Evolutionary conservation across 2,797 vertebrate genomes (phyloP).

Genomic region (Acanthis flammea): DNA sequence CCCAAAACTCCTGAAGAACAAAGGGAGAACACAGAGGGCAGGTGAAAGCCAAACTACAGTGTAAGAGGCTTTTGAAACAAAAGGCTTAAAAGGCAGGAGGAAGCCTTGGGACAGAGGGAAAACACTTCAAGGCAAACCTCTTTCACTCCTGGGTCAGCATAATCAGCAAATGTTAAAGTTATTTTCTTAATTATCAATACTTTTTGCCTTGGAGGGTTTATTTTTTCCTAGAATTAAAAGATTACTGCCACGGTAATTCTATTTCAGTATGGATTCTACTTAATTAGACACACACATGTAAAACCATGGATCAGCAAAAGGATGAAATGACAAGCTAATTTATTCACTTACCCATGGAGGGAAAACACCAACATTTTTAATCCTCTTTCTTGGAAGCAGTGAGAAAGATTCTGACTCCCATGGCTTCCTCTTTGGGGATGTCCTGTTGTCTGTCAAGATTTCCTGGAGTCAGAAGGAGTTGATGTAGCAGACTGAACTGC

Average conservation of each 20-base stretch:
- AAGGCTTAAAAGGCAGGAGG: background rate
- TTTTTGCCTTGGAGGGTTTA: background rate
- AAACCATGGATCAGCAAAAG: background rate
- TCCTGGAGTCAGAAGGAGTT: background rate
- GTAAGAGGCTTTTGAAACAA: background rate
- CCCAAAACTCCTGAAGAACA: background rate
- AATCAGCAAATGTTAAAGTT: background rate
- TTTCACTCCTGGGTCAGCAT: background rate
- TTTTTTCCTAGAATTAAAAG: slow-evolving; percentile 3
- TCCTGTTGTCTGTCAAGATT: background rate
- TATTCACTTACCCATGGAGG: background rate
- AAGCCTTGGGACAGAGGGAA: background rate
- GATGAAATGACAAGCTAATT: background rate
- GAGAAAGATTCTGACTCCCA: background rate
- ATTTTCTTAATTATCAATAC: background rate
- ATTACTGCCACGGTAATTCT: background rate
- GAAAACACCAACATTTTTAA: background rate
- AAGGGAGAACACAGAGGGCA: background rate
- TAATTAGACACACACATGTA: background rate
- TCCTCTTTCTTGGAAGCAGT: background rate
- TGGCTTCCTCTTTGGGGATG: background rate
- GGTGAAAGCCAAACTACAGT: background rate
- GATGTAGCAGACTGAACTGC: background rate
- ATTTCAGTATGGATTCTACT: background rate
- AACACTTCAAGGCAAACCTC: background rate